Base-by-base conservation (phyloP, 2,797 vertebrate species). In the Pangasius mekongensis region DNA sequence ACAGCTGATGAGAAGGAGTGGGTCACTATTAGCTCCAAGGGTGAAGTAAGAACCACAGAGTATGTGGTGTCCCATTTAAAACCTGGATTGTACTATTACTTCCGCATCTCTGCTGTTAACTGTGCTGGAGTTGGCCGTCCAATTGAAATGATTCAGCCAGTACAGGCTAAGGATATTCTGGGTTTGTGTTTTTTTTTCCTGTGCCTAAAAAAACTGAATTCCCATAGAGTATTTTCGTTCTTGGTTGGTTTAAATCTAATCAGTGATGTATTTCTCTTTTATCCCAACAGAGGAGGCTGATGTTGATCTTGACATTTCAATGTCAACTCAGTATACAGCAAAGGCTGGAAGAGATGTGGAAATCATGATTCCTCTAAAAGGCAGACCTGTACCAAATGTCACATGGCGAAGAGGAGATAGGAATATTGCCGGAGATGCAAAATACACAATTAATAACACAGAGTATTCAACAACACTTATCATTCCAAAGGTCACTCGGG, bases 131-230 rank as follows among this genome's bases (percentile, higher is more conserved):
- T 96, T 95, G 98, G 98, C 95, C 96, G 98, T 78, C 95, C 98
- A 89, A 98, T 98, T 94, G 97, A 97, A 93, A 97, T 98, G 95
- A 97, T 95, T 83, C 98, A 99, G 92, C 97, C 98, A 0, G 92
- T 96, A 85, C 98, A 99, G 94, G 97, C 99, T 93, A 99, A 99
- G 93, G 99, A 99, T 91, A 97, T 99, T 94, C 95, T 99, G 85
- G 99, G 99, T 99, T 96, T 78, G 96, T 96, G 90, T 88, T 30
- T 80, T 83, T 54, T 58, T 10, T 80, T 13, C 30, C 3, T 85
- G 33, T 66, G 10, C 33, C 67, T 77, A 36, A 71, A 11, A 36
- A 80, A 62, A 5, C 78, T 52, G 54, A 76, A 47, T 71, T 27
- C 67, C 3, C 33, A 33, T 54, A 24, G 18, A 83, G n/a, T 24